Percentiles rank a stretch among this genome's conserved stretches.
phyloP scores from a whole-genome alignment of 1,140 invertebrate species.

The Pemphigus obesinymphae region DNA sequence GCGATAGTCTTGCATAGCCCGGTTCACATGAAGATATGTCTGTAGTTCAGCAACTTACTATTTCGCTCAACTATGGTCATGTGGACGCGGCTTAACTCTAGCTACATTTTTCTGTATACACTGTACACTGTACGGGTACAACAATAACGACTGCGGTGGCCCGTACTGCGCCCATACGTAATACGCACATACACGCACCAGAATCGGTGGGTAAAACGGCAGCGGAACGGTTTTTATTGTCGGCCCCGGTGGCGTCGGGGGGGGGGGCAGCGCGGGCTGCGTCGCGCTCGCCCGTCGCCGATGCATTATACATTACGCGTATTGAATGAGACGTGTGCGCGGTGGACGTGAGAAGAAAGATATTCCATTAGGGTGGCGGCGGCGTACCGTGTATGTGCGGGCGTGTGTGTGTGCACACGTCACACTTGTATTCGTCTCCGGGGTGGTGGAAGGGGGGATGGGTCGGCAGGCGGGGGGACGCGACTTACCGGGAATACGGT shows the following conservation, averaged over 20 bases:
- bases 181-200: no score
- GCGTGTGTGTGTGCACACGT: background rate
- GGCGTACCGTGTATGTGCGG: background rate
- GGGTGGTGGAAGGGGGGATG: background rate
- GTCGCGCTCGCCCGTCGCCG: background rate
- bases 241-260: no score
- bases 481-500: background rate
- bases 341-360: conserved; percentile 31
- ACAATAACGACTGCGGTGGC: no score
- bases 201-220: no score
- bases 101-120: background rate
- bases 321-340: conserved; percentile 18
- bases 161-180: no score
- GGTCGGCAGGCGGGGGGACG: background rate
- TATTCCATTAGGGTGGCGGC: conserved; percentile 27
- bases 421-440: background rate
- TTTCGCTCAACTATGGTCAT: no score
- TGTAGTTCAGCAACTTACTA: no score
- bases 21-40: no score
- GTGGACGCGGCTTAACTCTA: no score
- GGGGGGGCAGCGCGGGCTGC: no score
- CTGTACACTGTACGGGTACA: background rate
- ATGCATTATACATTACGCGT: conserved; percentile 40
- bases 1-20: no score
- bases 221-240: no score